A percentile compares a stretch with the other conserved stretches of the same genome.
These are phyloP conservation scores for Cercopithecus petaurista DNA, from an alignment of 2,797 vertebrate species.

Conservation along the genomic window DNA sequence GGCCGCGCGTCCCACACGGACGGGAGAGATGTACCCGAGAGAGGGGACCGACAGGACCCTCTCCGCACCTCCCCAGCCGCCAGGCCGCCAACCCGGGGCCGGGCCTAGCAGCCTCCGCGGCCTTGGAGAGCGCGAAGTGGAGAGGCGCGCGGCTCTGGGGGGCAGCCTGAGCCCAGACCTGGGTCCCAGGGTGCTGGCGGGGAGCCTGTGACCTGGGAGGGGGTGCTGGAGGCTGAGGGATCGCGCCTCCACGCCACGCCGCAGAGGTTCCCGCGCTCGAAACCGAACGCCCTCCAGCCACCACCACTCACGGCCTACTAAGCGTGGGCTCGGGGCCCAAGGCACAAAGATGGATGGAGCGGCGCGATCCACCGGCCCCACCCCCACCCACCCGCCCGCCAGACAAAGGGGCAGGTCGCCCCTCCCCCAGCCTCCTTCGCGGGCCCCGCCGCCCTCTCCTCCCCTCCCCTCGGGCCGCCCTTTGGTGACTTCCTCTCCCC, in stretches of 20 bases:
- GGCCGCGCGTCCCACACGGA: background rate
- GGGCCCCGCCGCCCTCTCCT: background rate
- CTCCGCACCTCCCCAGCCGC: no score
- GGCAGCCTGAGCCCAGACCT: background rate
- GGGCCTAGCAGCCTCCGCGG: background rate
- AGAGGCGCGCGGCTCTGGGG: background rate
- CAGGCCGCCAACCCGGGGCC: background rate
- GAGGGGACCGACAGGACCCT: background rate
- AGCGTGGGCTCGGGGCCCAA: background rate
- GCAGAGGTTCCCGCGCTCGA: background rate
- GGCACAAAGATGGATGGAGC: constrained; percentile 65
- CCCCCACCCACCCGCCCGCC: constrained; percentile 45
- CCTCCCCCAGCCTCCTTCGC: constrained; percentile 57
- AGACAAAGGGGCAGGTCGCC: constrained; percentile 73
- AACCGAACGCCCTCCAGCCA: background rate
- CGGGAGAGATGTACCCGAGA: no score
- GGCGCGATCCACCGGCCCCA: constrained; percentile 56
- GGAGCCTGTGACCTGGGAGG: background rate
- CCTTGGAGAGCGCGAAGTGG: background rate
- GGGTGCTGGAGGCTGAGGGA: background rate
- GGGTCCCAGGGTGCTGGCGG: background rate
- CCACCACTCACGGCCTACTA: constrained; percentile 54
- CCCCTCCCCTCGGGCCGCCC: constrained; percentile 35
- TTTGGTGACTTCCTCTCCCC: constrained; percentile 63
- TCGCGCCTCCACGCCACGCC: background rate